Percentiles rank a stretch among this genome's conserved stretches.
These are phyloP conservation scores for Protonemura montana DNA, from an alignment of 2,888 invertebrate species.

Conservation along the genomic window DNA sequence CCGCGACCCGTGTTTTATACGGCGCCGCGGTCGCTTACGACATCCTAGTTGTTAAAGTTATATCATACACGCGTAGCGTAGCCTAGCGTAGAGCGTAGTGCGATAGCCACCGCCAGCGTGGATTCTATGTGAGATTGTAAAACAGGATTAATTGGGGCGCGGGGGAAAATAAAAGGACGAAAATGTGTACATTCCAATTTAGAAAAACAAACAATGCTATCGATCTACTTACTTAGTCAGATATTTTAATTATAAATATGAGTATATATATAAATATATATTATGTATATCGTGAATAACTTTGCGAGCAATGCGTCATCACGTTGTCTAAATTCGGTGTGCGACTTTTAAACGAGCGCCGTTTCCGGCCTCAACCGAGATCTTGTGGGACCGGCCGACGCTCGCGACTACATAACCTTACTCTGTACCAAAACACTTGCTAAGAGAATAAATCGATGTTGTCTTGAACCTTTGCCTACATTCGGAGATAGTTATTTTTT, in stretches of 20 bases:
- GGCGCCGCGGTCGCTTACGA: background rate
- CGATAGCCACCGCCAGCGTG: conserved; percentile 30
- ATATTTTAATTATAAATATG: conserved; percentile 17
- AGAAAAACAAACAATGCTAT: conserved; percentile 43
- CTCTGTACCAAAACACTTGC: conserved; percentile 29
- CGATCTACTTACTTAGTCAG: conserved; percentile 33
- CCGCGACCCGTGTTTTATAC: background rate
- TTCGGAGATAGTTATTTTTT: conserved; percentile 36
- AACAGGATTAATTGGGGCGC: background rate
- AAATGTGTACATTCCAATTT: conserved; percentile 50
- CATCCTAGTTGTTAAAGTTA: conserved; percentile 40
- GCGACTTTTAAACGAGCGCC: background rate
- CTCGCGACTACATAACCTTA: conserved; percentile 25
- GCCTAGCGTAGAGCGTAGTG: conserved; percentile 14
- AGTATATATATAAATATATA: conserved; percentile 17
- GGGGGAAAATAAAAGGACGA: conserved; percentile 33
- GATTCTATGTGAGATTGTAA: conserved; percentile 47
- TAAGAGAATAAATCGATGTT: conserved; percentile 40
- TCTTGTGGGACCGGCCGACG: background rate
- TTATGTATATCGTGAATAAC: background rate
- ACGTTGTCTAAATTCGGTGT: conserved; percentile 26
- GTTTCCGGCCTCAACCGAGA: background rate
- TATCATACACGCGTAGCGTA: conserved; percentile 26
- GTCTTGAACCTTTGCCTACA: conserved; percentile 35
- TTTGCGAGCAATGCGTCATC: background rate